Evolutionary conservation across 2,113 vertebrate genomes (phyloP), one percentile per base, ranked within the genome.

Genomic region (Erythrocercus mccallii): DNA sequence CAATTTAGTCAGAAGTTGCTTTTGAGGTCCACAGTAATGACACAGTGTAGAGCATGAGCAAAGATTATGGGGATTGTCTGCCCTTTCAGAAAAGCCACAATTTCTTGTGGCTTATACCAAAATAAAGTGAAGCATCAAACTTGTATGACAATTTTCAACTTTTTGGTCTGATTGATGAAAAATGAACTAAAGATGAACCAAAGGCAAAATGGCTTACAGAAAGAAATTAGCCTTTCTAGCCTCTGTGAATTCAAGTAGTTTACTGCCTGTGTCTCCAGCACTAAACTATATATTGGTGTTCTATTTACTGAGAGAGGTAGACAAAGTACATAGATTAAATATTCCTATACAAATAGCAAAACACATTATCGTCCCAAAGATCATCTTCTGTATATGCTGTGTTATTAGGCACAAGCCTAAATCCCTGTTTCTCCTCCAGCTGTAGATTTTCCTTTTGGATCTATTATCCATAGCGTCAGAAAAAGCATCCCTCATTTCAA

Each of bases 61-160:
- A 79, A 88, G 80, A 68, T 58, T 44, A 45, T 9, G 11, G 15
- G 37, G 12, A 45, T 56, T 42, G 38, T 27, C 22, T 71, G 48
- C 6, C 57, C 71, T 86, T 86, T 86, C 53, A 76, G 61, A 92
- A 94, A 88, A 90, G 10, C 25, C 61, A 71, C 51, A 74, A 50
- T 76, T 88, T 48, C 61, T 68, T 86, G 38, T 30, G 65, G 16
- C 5, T 79, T 58, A 79, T 56, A 47, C 15, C 64, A 57, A 90
- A 90, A 82, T 54, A 44, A 85, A 76, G 13, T 53, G 30, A 78
- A 89, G 84, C 3, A 50, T 87, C 12, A 58, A 66, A 37, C 12
- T 4, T 60, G 8, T 38, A 42, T 17, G 27, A 60, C 16, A 47
- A 47, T 86, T 82, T 88, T 68, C 13, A 53, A 11, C 24, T 48